Evolutionary conservation across 1,140 invertebrate genomes (phyloP), one percentile per base, ranked within the genome.

Genomic region (Hylaeus anthracinus): DNA sequence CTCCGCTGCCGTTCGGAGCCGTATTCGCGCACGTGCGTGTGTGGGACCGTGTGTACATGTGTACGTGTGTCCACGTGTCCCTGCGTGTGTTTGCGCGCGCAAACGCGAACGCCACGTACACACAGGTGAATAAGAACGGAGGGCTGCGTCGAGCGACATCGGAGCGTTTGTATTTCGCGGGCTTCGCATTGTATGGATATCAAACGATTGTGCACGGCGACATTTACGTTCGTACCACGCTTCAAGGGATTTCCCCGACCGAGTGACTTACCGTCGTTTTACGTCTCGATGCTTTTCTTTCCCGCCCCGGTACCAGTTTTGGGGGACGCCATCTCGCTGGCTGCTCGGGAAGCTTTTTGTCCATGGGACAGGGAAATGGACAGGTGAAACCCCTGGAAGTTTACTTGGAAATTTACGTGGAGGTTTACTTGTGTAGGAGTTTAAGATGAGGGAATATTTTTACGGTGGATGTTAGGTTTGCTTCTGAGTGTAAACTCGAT

Each of bases 131-230:
- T 5, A 56, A 58, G 70, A n/a, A 39, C 5, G 37, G 51, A 9
- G 51, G 0, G 51, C 51, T 6, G 9, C 0, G 51, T 8, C 39
- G 70, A 37, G 51, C 43, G 15, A 48, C 64, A 72, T 37, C 71
- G 55, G 39, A 66, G 58, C 61, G 83, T 85, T 85, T 69, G 79
- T 79, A 81, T 86, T 86, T 74, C 48, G 75, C 66, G 86, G 77
- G 79, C 80, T 85, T 82, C 78, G 85, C 88, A 89, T 89, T 88
- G 88, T 88, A 89, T 88, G 88, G 88, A 88, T 88, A 86, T 88
- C 73, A 86, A 88, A 88, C 79, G 83, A 85, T 87, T 87, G 64
- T 85, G 73, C 72, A 37, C 45, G 82, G 82, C 53, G 63, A 67
- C 72, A 61, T 53, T 67, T n/a, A 26, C 70, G 69, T 39, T 39